A percentile compares a stretch with the other conserved stretches of the same genome.
Evolutionary conservation across 2,888 invertebrate species (phyloP).

Genomic region (Nymphalis c-album): DNA sequence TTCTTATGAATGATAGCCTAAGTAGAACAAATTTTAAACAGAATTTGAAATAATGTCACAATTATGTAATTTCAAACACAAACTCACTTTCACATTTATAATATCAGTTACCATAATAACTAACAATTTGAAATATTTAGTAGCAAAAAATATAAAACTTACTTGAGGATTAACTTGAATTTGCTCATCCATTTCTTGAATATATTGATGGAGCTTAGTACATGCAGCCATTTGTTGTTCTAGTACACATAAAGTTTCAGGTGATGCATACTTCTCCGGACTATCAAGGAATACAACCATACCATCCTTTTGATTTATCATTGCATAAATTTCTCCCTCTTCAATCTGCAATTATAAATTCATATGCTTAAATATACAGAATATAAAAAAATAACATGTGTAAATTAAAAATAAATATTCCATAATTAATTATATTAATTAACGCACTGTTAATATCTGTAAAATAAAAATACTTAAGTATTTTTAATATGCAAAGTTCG

Average conservation of each 20-base stretch:
- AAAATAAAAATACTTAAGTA: too few species aligned
- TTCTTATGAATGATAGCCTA: too few species aligned
- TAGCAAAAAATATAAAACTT: constrained; percentile 15
- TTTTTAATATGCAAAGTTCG: too few species aligned
- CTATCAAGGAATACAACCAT: constrained; percentile 98
- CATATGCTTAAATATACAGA: neutral
- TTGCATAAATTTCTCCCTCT: constrained; percentile 97
- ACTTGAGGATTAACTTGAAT: constrained; percentile 94
- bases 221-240: constrained; percentile 93
- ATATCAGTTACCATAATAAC: too few species aligned
- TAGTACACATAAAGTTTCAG: constrained; percentile 91
- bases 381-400: neutral
- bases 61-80: too few species aligned
- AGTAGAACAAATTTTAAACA: too few species aligned
- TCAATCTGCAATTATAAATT: constrained; percentile 86
- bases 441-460: too few species aligned
- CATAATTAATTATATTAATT: too few species aligned
- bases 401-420: neutral
- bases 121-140: neutral
- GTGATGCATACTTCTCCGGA: constrained; percentile 96
- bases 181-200: constrained; percentile 96
- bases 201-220: constrained; percentile 93
- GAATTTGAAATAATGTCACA: too few species aligned
- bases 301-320: constrained; percentile 98
- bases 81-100: too few species aligned